Conservation (phyloP, 2,888 invertebrate genomes). For the Metellina segmentata region DNA sequence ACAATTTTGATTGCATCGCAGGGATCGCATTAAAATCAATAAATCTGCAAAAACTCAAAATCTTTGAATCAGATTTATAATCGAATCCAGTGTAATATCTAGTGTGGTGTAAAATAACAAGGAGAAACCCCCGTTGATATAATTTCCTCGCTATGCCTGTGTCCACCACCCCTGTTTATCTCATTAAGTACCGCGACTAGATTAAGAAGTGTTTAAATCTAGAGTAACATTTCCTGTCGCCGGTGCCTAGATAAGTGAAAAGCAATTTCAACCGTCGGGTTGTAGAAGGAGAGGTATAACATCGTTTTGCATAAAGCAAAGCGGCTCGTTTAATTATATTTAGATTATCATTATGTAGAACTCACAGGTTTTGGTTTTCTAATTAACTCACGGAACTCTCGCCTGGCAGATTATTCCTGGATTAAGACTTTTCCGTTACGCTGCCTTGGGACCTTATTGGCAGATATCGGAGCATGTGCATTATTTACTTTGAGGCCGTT, state of each 20-base stretch:
- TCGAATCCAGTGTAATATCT: no score
- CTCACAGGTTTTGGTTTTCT: constrained; percentile 59
- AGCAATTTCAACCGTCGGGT: constrained; percentile 53
- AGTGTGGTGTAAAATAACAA: background rate
- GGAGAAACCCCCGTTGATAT: background rate
- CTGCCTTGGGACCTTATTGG: constrained; percentile 10
- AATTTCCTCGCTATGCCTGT: constrained; percentile 47
- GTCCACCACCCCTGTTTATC: constrained; percentile 30
- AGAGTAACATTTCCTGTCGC: constrained; percentile 47
- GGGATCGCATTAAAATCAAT: background rate
- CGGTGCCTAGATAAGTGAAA: constrained; percentile 63
- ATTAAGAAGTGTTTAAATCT: constrained; percentile 61
- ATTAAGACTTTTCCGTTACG: constrained; percentile 29
- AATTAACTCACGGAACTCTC: constrained; percentile 50
- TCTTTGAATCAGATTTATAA: no score
- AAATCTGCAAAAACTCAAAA: no score
- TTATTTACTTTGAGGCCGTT: background rate
- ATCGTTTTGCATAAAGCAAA: constrained; percentile 52
- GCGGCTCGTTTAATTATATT: constrained; percentile 58
- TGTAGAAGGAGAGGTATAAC: background rate
- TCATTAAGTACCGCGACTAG: constrained; percentile 42
- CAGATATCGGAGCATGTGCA: constrained; percentile 15
- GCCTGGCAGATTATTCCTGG: constrained; percentile 59
- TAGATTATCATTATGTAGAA: constrained; percentile 61
- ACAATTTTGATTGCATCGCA: no score